Evolutionary conservation across 92 coral and sea anemone genomes (phyloP).

Genomic region (Porites rus): DNA sequence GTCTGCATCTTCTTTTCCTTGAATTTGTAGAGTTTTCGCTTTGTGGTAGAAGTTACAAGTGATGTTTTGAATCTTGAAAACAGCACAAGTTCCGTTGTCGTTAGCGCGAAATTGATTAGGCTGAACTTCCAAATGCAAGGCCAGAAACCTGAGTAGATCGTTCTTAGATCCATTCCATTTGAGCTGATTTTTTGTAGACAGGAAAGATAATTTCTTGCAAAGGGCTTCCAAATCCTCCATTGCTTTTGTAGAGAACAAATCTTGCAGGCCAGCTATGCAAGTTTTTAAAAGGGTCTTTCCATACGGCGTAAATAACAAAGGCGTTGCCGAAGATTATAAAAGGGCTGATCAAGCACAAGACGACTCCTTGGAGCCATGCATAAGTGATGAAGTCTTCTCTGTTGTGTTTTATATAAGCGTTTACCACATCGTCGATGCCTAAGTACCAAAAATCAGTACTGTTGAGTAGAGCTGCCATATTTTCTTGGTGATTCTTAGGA

Average conservation of each 20-base stretch:
- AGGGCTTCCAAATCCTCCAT: not conserved
- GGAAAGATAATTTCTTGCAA: too few relatives aligned
- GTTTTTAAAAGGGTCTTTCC: conserved; percentile 26
- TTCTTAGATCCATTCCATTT: not conserved
- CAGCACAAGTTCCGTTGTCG: not conserved
- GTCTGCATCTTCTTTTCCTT: too few relatives aligned
- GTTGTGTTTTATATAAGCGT: not conserved
- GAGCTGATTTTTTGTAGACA: too few relatives aligned
- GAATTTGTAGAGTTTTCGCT: too few relatives aligned
- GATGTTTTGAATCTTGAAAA: not conserved
- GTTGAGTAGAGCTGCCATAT: conserved; percentile 28
- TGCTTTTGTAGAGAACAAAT: not conserved
- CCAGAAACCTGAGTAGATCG: not conserved
- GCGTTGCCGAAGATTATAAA: conserved; percentile 7
- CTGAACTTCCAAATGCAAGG: not conserved
- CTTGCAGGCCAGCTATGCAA: conserved; percentile 1
- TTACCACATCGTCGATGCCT: not conserved
- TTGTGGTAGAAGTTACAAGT: too few relatives aligned
- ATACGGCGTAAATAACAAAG: conserved; percentile 21
- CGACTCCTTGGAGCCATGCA: conserved; percentile 4
- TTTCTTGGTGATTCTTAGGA: not conserved
- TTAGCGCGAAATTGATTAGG: not conserved
- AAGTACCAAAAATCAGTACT: conserved; percentile 22
- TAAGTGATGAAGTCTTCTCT: not conserved
- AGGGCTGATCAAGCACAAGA: conserved; percentile 15